phyloP scores from a whole-genome alignment of 64 coral and sea anemone genomes.

The Platygyra sinensis region DNA sequence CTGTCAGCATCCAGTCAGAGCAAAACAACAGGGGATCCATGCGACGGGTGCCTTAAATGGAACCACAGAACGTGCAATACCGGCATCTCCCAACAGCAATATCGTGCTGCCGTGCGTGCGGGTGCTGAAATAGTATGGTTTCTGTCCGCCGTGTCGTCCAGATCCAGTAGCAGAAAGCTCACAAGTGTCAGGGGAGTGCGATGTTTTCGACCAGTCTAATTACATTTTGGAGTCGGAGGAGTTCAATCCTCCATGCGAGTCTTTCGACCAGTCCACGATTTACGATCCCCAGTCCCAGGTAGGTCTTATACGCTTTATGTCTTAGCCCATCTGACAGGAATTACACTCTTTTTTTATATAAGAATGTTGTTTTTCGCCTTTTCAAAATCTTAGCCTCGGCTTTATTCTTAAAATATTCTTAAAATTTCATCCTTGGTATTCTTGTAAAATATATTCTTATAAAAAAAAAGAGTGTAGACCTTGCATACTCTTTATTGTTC shows the following conservation, averaged over 20 bases:
- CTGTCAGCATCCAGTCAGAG: background rate
- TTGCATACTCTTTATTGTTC: too few relatives aligned
- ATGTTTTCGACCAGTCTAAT: background rate
- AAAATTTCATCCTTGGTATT: too few relatives aligned
- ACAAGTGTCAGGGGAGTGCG: background rate
- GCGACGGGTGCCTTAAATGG: background rate
- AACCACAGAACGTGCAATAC: conserved; percentile 16
- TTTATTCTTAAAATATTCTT: too few relatives aligned
- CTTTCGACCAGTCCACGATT: conserved; percentile 20
- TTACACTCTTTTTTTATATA: too few relatives aligned
- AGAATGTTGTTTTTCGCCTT: too few relatives aligned
- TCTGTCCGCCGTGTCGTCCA: background rate
- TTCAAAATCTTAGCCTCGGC: too few relatives aligned
- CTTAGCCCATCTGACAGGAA: background rate
- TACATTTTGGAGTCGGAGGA: too few relatives aligned
- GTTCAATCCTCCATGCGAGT: too few relatives aligned
- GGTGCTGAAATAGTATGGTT: background rate
- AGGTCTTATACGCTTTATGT: background rate
- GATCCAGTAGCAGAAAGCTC: background rate
- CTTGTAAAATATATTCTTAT: too few relatives aligned
- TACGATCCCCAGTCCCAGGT: conserved; percentile 4
- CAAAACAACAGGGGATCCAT: conserved; percentile 10
- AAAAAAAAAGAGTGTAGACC: too few relatives aligned
- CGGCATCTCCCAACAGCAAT: background rate
- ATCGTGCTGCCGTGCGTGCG: conserved; percentile 7